Conservation (phyloP, 2,888 invertebrate genomes). For the Nematopogon swammerdamellus region DNA sequence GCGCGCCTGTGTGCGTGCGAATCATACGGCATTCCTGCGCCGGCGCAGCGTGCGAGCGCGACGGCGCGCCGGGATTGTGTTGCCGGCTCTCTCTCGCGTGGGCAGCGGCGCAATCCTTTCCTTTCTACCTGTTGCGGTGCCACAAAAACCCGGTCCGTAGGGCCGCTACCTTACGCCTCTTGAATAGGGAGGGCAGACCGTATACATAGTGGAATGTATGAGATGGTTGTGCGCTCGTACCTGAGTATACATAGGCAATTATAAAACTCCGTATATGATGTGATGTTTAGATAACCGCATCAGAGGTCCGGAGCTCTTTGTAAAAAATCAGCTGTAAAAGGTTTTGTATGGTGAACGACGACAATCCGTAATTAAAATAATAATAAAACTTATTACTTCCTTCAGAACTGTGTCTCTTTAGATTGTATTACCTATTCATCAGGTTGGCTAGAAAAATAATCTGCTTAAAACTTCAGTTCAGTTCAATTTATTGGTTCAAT, state of each 20-base stretch:
- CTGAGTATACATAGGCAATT: neutral
- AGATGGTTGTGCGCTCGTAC: neutral
- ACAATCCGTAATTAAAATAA: no score
- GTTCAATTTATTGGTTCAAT: no score
- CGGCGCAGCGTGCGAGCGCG: slow-evolving; percentile 34
- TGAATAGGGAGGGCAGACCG: slow-evolving; percentile 53
- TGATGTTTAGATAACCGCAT: no score
- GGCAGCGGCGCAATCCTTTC: slow-evolving; percentile 48
- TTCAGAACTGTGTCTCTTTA: no score
- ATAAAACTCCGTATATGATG: neutral
- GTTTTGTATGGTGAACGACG: no score
- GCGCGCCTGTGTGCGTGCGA: slow-evolving; percentile 24
- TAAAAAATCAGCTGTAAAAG: no score
- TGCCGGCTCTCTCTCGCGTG: slow-evolving; percentile 27
- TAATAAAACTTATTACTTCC: no score
- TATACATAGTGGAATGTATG: slow-evolving; percentile 17
- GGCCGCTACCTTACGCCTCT: slow-evolving; percentile 57
- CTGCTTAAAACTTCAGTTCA: no score
- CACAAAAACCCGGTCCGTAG: slow-evolving; percentile 55
- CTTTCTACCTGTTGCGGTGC: slow-evolving; percentile 56
- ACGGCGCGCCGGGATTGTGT: slow-evolving; percentile 24
- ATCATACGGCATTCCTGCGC: slow-evolving; percentile 55
- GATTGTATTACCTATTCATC: no score
- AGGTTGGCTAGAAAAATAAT: no score
- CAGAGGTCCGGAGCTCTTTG: no score